These are phyloP conservation scores for Eurypyga helias DNA, from an alignment of 2,113 vertebrate genomes.

Conservation along the genomic window DNA sequence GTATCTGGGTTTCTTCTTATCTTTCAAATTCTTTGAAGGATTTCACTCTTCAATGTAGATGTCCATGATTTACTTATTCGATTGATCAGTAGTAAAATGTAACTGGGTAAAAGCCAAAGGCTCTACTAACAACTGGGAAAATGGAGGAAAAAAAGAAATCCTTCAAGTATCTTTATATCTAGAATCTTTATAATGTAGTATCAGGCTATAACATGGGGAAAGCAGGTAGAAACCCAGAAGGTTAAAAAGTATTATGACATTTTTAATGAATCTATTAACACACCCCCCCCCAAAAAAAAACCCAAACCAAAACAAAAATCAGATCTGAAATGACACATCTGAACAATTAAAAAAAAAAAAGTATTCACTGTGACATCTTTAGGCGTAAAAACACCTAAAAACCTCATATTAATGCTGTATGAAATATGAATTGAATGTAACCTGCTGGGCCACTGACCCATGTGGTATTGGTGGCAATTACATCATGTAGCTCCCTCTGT, in stretches of 20 bases:
- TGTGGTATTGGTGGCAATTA: slow-evolving; percentile 38
- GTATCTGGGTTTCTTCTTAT: background rate
- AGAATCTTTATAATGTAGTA: background rate
- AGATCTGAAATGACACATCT: background rate
- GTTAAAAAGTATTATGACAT: background rate
- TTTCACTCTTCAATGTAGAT: background rate
- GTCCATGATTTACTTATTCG: background rate
- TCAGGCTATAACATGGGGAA: background rate
- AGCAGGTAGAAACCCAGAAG: background rate
- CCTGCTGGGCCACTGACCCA: slow-evolving; percentile 24
- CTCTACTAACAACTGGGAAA: background rate
- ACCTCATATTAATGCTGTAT: background rate
- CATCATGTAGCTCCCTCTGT: slow-evolving; percentile 32
- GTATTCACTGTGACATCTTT: background rate
- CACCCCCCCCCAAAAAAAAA: background rate
- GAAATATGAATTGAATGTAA: slow-evolving; percentile 16
- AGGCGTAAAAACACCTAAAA: background rate
- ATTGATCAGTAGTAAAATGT: background rate
- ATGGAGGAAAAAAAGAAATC: background rate
- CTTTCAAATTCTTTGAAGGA: background rate
- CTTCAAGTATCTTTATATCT: background rate
- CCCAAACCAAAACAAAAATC: background rate
- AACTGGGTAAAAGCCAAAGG: background rate
- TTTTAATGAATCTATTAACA: background rate
- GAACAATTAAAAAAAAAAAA: background rate